Percentiles rank a stretch among this genome's conserved stretches.
Evolutionary conservation across 2,888 invertebrate genomes (phyloP).

Genomic region (Hypercompe scribonia): DNA sequence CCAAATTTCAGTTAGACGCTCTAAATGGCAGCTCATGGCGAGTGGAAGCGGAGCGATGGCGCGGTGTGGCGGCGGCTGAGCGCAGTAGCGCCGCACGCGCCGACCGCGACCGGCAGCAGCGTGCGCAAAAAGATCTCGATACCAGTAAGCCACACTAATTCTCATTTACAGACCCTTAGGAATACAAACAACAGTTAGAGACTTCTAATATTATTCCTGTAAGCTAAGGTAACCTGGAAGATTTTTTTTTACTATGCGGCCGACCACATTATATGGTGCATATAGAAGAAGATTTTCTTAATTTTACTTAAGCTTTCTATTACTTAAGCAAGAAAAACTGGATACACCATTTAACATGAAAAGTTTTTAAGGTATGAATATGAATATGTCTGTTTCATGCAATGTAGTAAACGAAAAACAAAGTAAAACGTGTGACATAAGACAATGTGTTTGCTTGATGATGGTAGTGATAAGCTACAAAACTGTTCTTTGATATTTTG

Average conservation of each 20-base stretch:
- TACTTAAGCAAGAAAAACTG: neutral
- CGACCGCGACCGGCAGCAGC: slow-evolving; percentile 79
- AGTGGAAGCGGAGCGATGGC: slow-evolving; percentile 82
- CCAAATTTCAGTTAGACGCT: slow-evolving; percentile 76
- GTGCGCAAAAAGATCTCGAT: slow-evolving; percentile 82
- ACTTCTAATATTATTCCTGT: neutral
- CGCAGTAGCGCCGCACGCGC: slow-evolving; percentile 80
- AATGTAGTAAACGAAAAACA: neutral
- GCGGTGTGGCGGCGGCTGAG: slow-evolving; percentile 79
- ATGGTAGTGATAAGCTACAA: neutral
- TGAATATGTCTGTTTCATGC: neutral
- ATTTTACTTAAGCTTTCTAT: no score
- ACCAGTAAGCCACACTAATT: slow-evolving; percentile 66
- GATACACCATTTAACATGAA: neutral
- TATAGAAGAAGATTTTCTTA: no score
- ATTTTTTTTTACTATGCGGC: no score
- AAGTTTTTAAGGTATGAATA: neutral
- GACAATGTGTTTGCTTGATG: neutral
- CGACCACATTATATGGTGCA: no score
- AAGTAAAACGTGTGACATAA: neutral
- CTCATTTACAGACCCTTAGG: neutral
- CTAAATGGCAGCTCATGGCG: slow-evolving; percentile 81
- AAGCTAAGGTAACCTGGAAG: no score
- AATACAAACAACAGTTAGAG: neutral
- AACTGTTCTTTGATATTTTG: neutral